Percentiles rank a stretch among this genome's conserved stretches.
These are phyloP conservation scores for Dyspetes luteomarginatus DNA, from an alignment of 2,888 invertebrate genomes.

Conservation along the genomic window DNA sequence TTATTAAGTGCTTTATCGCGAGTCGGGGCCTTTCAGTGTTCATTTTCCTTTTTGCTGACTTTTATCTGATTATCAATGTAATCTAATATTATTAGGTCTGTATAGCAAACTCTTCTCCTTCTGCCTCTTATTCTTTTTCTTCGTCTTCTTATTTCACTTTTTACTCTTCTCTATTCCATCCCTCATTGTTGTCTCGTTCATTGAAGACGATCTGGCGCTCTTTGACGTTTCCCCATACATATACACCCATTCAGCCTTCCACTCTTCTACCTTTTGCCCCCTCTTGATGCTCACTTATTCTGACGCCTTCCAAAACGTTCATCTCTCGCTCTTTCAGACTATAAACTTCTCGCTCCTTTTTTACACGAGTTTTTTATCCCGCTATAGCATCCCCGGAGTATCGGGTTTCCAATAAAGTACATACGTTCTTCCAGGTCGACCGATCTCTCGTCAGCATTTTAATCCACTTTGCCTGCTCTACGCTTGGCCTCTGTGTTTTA, in stretches of 20 bases:
- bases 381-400: neutral
- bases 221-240: neutral
- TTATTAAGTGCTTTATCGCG: too few species aligned
- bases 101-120: too few species aligned
- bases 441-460: conserved; percentile 41
- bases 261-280: neutral
- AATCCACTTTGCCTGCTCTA: conserved; percentile 54
- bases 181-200: too few species aligned
- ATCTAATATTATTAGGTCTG: too few species aligned
- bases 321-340: neutral
- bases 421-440: conserved; percentile 14
- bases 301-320: neutral
- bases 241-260: neutral
- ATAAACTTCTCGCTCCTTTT: neutral
- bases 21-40: too few species aligned
- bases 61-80: too few species aligned
- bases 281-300: neutral
- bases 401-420: conserved; percentile 42
- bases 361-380: neutral
- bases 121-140: too few species aligned
- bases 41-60: too few species aligned
- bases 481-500: neutral
- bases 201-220: too few species aligned
- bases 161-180: too few species aligned
- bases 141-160: neutral